Base-by-base conservation (phyloP, 64 coral and sea anemone genomes). In the Catalaphyllia jardinei region DNA sequence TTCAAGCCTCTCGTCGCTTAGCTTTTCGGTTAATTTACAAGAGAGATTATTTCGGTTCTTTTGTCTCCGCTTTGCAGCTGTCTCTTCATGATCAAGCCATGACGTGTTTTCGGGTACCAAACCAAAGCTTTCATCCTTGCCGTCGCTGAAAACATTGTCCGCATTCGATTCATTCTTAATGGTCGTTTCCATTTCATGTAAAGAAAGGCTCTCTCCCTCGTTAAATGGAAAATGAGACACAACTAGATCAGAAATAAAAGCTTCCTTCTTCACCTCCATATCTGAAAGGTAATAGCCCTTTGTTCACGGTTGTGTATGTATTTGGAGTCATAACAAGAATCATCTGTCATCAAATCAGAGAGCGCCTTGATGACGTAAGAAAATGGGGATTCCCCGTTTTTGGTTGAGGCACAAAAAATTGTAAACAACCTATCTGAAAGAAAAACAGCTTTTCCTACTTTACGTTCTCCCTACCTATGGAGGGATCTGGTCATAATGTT, bases 1-100 rank as follows among this genome's bases (percentile, higher is more conserved):
- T 65, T 54, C 33, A 33, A 93, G 35, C 11, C 69, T 81, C 8
- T 24, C 63, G 38, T 89, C 87, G 38, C 78, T 83, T 3, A 89
- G 17, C 10, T 83, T 35, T 59, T 31, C 29, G 28, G 38, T 25
- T 5, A n/a, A 16, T 80, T 82, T 11, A 12, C n/a, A 35, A 74
- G 50, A 59, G 15, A 3, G 12, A 28, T 62, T 20, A 62, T 62
- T 64, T 1, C 35, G 59, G 13, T 62, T 31, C 16, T 62, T 60
- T 16, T 62, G 31, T 10, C 24, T 22, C 5, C 28, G 13, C 18
- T 77, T 88, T 6, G 20, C 33, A 35, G 42, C 42, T 46, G 42
- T 46, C 7, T 46, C 42, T 46, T 46, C 75, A 65, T 22, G 1
- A 62, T 62, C 24, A 12, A 8, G 1, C 15, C 35, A 8, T 8